A percentile compares a stretch with the other conserved stretches of the same genome.
phyloP scores from a whole-genome alignment of 2,113 vertebrate species.

The Paedocypris sp. region DNA sequence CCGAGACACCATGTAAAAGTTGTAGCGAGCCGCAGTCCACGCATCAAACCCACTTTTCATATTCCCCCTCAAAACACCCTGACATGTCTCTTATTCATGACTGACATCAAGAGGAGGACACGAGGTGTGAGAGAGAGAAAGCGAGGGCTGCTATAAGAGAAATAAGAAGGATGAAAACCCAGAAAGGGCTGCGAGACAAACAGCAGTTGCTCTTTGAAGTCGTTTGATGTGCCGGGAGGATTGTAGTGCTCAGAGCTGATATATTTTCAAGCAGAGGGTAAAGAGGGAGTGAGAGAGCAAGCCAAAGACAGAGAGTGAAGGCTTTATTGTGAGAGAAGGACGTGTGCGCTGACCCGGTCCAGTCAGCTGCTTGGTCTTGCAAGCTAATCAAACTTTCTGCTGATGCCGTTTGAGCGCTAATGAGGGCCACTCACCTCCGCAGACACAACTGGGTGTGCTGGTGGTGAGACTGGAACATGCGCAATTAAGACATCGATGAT shows the following conservation, averaged over 20 bases:
- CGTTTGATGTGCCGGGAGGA: conserved; percentile 33
- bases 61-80: conserved; percentile 8
- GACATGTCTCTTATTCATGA: conserved; percentile 25
- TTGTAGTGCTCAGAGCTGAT: conserved; percentile 9
- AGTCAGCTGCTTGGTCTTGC: conserved; percentile 14
- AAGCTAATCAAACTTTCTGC: conserved; percentile 29
- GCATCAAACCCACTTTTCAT: conserved; percentile 20
- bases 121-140: not conserved
- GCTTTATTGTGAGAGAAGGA: conserved; percentile 18
- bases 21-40: conserved; percentile 16
- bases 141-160: not conserved
- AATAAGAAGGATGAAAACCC: conserved; percentile 10
- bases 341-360: conserved; percentile 8
- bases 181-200: conserved; percentile 23
- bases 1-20: conserved; percentile 20
- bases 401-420: conserved; percentile 30
- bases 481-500: not conserved
- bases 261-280: conserved; percentile 7
- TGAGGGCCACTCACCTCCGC: conserved; percentile 22
- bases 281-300: not conserved
- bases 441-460: conserved; percentile 18
- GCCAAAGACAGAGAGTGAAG: conserved; percentile 12
- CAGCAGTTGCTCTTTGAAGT: conserved; percentile 30
- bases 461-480: not conserved
- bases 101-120: conserved; percentile 3